Base-by-base conservation (phyloP, 2,797 vertebrate species). In the Onychomys arenicola region DNA sequence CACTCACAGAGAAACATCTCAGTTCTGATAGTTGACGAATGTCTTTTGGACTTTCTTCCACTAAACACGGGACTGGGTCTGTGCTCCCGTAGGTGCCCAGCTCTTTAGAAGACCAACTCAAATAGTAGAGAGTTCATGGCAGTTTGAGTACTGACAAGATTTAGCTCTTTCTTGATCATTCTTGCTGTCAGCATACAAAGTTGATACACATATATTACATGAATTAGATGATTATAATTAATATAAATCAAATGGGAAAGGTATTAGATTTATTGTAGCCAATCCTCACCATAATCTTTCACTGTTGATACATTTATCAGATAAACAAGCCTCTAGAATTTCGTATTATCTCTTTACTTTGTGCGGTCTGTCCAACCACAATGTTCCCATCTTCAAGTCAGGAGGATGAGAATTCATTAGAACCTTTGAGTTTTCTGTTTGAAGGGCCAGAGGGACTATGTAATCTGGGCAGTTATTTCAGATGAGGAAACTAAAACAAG, bases 131-230 rank as follows among this genome's bases (percentile, higher is more conserved):
- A 71, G 57, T 81, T 40, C 92, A 84, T 61, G 90, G n/a, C 8
- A 65, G 40, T 63, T 59, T 92, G 19, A 75, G n/a, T 27, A 59
- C 57, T 83, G 75, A 80, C 34, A 49, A 85, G 57, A 19, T 49
- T 87, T 52, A 83, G 71, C 78, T 46, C 61, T 90, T 27, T 80
- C 82, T 90, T 85, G 57, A 63, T 89, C 69, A 65, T 52, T 92
- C 81, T 73, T 65, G 52, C 27, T 77, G 25, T 34, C 21, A 49
- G 16, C 89, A 88, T 19, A 77, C 49, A 43, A 49, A 88, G 73
- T 2, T 37, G 43, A 85, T 34, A 89, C 17, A 71, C 32, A 69
- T n/a, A 80, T 32, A 83, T 55, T 40, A 87, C 67, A 11, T 71
- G 93, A 90, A 92, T 46, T 89, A 61, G 23, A 76, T 69, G 23